Conservation (phyloP, 2,113 vertebrate species). For the Tenebrosternarchus preto region DNA sequence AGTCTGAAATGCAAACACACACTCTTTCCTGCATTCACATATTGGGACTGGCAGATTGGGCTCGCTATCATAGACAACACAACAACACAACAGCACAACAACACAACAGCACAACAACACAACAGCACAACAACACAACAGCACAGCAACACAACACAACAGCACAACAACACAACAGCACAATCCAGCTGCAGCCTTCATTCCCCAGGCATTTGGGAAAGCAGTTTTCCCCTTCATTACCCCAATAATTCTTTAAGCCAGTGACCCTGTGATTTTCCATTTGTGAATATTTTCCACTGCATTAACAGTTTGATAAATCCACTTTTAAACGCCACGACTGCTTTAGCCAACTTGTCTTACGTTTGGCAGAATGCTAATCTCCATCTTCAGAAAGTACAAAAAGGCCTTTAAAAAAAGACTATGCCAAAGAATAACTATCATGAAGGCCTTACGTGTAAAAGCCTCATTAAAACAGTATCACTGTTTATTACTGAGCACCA, state of each 20-base stretch:
- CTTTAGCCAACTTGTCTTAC: constrained; percentile 37
- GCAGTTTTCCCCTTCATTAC: constrained; percentile 45
- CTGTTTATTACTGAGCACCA: neutral
- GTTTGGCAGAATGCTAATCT: constrained; percentile 41
- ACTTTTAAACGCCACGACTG: constrained; percentile 35
- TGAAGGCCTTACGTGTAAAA: neutral
- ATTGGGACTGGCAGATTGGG: constrained; percentile 10
- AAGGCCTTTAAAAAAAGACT: constrained; percentile 27
- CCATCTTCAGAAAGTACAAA: constrained; percentile 44
- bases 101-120: too few species aligned
- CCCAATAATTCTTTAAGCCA: constrained; percentile 48
- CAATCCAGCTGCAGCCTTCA: constrained; percentile 12
- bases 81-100: too few species aligned
- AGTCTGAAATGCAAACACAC: neutral
- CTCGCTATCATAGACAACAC: constrained; percentile 21
- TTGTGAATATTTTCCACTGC: constrained; percentile 51
- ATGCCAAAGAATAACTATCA: constrained; percentile 21
- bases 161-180: too few species aligned
- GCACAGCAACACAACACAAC: too few species aligned
- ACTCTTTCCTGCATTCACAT: neutral
- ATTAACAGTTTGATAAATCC: constrained; percentile 53
- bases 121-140: too few species aligned
- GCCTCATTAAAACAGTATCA: constrained; percentile 2
- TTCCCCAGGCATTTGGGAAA: constrained; percentile 23
- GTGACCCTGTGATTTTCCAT: constrained; percentile 45